Base-by-base conservation (phyloP, 2,888 invertebrate species). In the Cyclophora punctaria region DNA sequence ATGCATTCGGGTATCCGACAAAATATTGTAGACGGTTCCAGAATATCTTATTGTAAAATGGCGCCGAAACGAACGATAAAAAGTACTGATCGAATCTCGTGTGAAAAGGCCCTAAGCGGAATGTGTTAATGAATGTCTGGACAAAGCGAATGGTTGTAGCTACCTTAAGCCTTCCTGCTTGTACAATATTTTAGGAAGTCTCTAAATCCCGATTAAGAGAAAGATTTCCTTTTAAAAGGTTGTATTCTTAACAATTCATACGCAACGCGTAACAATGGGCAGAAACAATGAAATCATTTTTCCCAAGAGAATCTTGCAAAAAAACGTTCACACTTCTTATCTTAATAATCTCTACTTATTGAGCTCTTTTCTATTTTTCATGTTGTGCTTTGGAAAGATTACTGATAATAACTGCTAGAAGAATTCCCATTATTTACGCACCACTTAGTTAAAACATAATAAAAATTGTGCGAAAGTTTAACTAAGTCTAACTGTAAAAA, bases 1-100 rank as follows among this genome's bases (percentile, higher is more conserved):
- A 81, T 79, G 79, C 79, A 81, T 81, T 83, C 69, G 75, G 73
- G 66, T 78, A 73, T 73, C 74, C 68, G 69, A 76, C 71, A 63
- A 77, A 73, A 81, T 78, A 78, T 76, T 65, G 65, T 64, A 63
- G 66, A 71, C 70, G 66, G 56, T 64, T 67, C 66, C 66, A 68
- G 69, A 74, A 80, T 77, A 75, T 69, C 68, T 75, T 74, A 71
- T 70, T 57, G 63, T 52, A 54, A 60, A 64, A 67, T 67, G 75
- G 71, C 77, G 76, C 75, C 73, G 59, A 60, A 63, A 57, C 45
- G 62, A 58, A 61, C 52, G 58, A 69, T 66, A 74, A 73, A 71
- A 74, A 68, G 60, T 61, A 49, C 45, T 44, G 47, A 63, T 56
- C 44, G 34, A 44, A 44, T 34, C 37, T 56, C 52, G 55, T 58